A percentile compares a stretch with the other conserved stretches of the same genome.
phyloP scores from a whole-genome alignment of 2,113 vertebrate genomes.

The Paratilapia polleni region DNA sequence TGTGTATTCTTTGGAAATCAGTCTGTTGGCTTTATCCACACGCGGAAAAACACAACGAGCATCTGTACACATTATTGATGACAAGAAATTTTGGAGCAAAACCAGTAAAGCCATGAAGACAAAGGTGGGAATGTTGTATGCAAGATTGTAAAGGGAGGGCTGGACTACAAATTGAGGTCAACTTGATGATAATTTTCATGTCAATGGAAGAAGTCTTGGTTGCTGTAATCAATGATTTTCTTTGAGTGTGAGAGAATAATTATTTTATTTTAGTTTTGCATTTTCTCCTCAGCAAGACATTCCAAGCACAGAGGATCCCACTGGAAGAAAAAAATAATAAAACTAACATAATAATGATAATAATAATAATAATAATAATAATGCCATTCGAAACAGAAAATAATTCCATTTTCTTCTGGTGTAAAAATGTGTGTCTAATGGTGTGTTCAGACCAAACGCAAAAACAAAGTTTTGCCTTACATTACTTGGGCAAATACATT shows the following conservation, averaged over 20 bases:
- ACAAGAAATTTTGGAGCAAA: neutral
- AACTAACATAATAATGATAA: neutral
- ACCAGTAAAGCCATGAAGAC: neutral
- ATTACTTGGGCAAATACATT: neutral
- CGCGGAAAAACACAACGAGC: neutral
- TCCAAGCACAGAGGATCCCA: conserved; percentile 34
- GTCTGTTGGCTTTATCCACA: neutral
- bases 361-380: neutral
- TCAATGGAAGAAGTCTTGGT: neutral
- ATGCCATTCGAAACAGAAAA: neutral
- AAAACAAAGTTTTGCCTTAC: neutral
- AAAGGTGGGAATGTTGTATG: neutral
- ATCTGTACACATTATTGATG: neutral
- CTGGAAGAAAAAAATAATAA: neutral
- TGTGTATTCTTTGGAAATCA: neutral
- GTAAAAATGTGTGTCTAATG: neutral
- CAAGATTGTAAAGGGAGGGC: conserved; percentile 19
- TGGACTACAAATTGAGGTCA: neutral
- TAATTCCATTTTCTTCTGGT: neutral
- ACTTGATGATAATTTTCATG: neutral
- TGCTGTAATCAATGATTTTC: neutral
- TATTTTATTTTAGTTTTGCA: neutral
- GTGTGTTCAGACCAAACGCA: neutral
- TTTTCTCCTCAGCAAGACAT: conserved; percentile 35
- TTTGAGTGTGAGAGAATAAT: conserved; percentile 35